These are phyloP conservation scores for Cuniculus paca DNA, from an alignment of 2,797 vertebrate species.

Conservation along the genomic window DNA sequence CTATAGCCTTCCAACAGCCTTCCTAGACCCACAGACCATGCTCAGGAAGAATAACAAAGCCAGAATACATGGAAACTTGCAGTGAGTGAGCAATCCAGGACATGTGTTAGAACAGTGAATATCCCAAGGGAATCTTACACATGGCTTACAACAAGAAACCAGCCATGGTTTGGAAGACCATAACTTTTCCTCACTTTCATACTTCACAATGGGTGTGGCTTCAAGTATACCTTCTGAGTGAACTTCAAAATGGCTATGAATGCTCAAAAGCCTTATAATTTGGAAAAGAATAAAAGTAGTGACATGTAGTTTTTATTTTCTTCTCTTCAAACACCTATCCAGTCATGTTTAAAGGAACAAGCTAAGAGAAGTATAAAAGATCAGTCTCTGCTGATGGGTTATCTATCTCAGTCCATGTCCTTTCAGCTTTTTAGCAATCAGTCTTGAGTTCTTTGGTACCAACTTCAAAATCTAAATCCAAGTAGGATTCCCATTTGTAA, in stretches of 20 bases:
- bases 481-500: conserved; percentile 83
- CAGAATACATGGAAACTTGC: conserved; percentile 93
- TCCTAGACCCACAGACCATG: conserved; percentile 92
- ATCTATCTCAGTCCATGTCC: conserved; percentile 85
- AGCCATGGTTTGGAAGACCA: conserved; percentile 82
- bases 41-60: conserved; percentile 94
- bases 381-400: conserved; percentile 71
- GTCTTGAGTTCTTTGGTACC: conserved; percentile 84
- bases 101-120: conserved; percentile 68
- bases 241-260: conserved; percentile 63
- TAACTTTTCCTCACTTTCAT: conserved; percentile 85
- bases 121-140: conserved; percentile 81
- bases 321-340: conserved; percentile 67
- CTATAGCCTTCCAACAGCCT: conserved; percentile 96
- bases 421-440: conserved; percentile 82
- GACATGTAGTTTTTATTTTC: conserved; percentile 63
- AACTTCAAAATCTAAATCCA: conserved; percentile 78
- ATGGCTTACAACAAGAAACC: conserved; percentile 73
- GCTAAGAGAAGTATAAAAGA: conserved; percentile 81
- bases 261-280: conserved; percentile 77
- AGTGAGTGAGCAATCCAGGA: conserved; percentile 88
- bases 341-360: conserved; percentile 75
- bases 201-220: conserved; percentile 76
- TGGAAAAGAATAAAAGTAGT: conserved; percentile 74
- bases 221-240: conserved; percentile 83